Evolutionary conservation across 2,797 vertebrate genomes (phyloP), one percentile per base, ranked within the genome.

Genomic region (Danio albolineatus): DNA sequence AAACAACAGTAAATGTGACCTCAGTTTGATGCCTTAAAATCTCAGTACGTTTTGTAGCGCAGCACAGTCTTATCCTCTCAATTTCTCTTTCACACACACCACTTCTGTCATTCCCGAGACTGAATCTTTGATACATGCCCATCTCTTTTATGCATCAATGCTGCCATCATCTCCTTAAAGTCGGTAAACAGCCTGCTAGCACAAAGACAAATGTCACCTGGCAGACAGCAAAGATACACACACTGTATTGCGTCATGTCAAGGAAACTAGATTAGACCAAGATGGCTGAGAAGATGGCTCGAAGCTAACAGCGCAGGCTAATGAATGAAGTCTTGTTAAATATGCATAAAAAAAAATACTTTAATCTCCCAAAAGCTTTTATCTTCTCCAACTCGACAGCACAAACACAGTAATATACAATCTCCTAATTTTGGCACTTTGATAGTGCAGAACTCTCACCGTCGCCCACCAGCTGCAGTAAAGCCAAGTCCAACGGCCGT

Each of bases 401-500:
- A 82, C 81, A 86, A 89, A 57, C 38, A 80, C 76, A 72, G 73
- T 76, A 90, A 79, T 39, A 85, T 85, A 72, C 9, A 66, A 56
- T 85, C 74, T 56, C 65, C 43, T 60, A 48, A 78, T 66, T 60
- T 59, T 62, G 57, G 64, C 41, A 65, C 80, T 75, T 62, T 73
- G 36, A 36, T 28, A 17, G 21, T 74, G 71, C 60, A 66, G 71
- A 67, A 46, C 36, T 70, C 94, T 93, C 90, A 97, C 96, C 96
- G 17, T 97, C 95, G 85, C 96, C 96, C 89, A 97, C 94, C 92
- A 97, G 96, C 91, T 97, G 96, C 89, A 97, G 93, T 76, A 97
- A 91, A 0, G 96, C 96, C 91, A 97, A 92, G 91, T 97, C 96
- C 87, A 97, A 94, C 89, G 96, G 94, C 74, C 96, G 92, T 89